These are phyloP conservation scores for Aphyosemion australe DNA, from an alignment of 2,113 vertebrate genomes.

Conservation along the genomic window DNA sequence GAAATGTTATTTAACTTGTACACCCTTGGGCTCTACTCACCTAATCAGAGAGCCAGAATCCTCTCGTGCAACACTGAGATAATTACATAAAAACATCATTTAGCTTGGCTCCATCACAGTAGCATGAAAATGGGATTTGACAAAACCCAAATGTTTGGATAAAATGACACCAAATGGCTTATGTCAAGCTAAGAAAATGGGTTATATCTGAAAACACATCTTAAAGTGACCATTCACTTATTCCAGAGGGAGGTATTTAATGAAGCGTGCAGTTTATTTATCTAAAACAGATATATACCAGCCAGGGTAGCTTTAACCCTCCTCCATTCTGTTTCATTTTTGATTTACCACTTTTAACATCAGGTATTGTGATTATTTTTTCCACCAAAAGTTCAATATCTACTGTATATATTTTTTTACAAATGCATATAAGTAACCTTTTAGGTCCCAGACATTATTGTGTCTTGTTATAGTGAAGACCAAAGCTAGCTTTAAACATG, in stretches of 20 bases:
- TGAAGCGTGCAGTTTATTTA: background rate
- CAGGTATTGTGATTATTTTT: too few relatives aligned
- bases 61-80: constrained; percentile 2
- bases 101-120: background rate
- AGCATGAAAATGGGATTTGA: constrained; percentile 12
- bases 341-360: too few relatives aligned
- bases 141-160: constrained; percentile 3
- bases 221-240: background rate
- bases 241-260: background rate
- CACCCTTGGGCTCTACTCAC: background rate
- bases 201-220: background rate
- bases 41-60: constrained; percentile 5
- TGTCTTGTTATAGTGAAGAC: too few relatives aligned
- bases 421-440: too few relatives aligned
- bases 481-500: background rate
- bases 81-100: constrained; percentile 13
- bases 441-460: too few relatives aligned
- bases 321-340: background rate
- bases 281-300: background rate
- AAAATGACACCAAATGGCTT: constrained; percentile 14
- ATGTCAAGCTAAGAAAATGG: constrained; percentile 16
- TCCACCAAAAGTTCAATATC: too few relatives aligned
- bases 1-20: constrained; percentile 6
- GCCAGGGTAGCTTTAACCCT: background rate
- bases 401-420: too few relatives aligned